Base-by-base conservation (phyloP, 2,888 invertebrate genomes). In the Leptopilina syphax region DNA sequence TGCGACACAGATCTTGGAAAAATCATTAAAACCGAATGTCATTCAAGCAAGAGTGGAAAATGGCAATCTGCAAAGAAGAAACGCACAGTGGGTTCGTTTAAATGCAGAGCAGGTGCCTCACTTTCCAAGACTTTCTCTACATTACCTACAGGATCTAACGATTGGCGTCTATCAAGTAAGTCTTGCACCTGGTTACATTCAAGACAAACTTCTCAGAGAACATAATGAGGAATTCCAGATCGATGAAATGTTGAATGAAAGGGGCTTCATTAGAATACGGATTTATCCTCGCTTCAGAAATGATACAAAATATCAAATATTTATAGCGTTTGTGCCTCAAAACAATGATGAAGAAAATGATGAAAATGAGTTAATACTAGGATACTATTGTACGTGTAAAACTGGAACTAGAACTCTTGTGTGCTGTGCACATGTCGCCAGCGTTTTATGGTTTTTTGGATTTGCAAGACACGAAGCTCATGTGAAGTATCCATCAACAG, bases 11-110 rank as follows among this genome's bases (percentile, higher is more conserved):
- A 10, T 77, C n/a, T 76, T 13, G 13, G 10, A 50, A 57, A 27
- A 65, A 81, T 65, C 76, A 10, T n/a, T 34, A 34, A n/a, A 78
- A 57, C 68, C 78, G 4, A 82, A 82, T 67, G 65, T 76, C 24
- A 6, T 79, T 60, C 81, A 82, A 57, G 79, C 65, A 1, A 12
- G 65, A 54, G 73, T 81, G 1, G 76, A 81, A 70, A 50, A 13
- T 18, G 78, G 81, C 12, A 79, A 79, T 57, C 65, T 82, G 50
- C 41, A 27, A 7, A 77, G 47, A 10, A 79, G 73, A 73, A 80
- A 81, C 76, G 77, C 60, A 63, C 5, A 65, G 54, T 68, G 60
- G 65, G 18, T 41, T 47, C 4, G 27, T 3, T 7, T 65, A 3
- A 18, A 76, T 66, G 24, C 13, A 7, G 7, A 78, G 63, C 76